Evolutionary conservation across 2,888 invertebrate genomes (phyloP), one percentile per base, ranked within the genome.

Genomic region (Caenorhabditis doughertyi): DNA sequence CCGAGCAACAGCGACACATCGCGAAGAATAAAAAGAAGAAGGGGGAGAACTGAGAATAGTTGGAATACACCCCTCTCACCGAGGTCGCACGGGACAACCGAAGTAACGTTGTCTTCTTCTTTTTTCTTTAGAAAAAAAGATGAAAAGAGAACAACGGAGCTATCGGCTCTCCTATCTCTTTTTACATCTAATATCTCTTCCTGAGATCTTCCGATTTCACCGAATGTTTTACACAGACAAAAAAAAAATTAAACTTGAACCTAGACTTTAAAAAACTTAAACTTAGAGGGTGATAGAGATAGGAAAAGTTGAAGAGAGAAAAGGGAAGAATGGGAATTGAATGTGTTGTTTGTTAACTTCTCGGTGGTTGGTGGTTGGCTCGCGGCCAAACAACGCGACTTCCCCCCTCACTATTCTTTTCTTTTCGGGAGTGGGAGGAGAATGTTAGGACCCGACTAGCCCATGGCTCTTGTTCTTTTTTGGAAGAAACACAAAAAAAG

Each of bases 311-410:
- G 21, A n/a, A 65, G 29, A 23, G 21, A 39, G 23, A 42, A 58
- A 35, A 29, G 49, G 42, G 47, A 29, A 23, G 42, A n/a, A n/a
- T n/a, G n/a, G n/a, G n/a, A n/a, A 67, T 60, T 67, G 76, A 76
- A 68, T 68, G 77, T 77, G 77, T 76, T 76, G 76, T 77, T 77
- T 77, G 76, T 77, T 77, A 77, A 77, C 77, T 68, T 77, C 55
- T 68, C 62, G 62, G 32, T 76, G 60, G 77, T 65, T 60, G 72
- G 72, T 72, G 49, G 72, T 74, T 77, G 77, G 77, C 77, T 77
- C 77, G 77, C 77, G 62, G 77, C 72, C 72, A 72, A 79, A 72
- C 71, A 79, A 42, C 65, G 71, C 64, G 64, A 27, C 55, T 71
- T 56, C 49, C 71, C 71, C 56, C 39, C 32, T 49, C 25, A 18